Evolutionary conservation across 2,113 vertebrate genomes (phyloP).

Genomic region (Cheirogaleus medius): DNA sequence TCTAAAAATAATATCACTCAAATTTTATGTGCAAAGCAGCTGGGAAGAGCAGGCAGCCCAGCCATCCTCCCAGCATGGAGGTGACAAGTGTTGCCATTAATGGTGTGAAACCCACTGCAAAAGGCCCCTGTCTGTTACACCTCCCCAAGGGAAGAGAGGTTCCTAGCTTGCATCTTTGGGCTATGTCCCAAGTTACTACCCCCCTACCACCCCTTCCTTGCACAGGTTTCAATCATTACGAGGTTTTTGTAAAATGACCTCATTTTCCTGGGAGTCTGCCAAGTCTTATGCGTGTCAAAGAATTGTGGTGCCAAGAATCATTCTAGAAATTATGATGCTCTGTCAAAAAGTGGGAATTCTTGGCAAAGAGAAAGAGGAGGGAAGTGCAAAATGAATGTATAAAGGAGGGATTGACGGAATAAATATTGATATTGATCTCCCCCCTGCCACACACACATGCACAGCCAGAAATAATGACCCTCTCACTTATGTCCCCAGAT

Average conservation of each 20-base stretch:
- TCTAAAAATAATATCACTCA: conserved; percentile 46
- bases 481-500: not conserved
- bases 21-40: conserved; percentile 16
- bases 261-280: conserved; percentile 32
- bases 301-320: not conserved
- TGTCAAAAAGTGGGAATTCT: not conserved
- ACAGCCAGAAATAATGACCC: not conserved
- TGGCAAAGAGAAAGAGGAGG: not conserved
- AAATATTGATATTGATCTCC: not conserved
- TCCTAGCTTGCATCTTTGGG: not conserved
- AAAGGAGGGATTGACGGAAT: not conserved
- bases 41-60: not conserved
- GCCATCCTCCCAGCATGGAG: not conserved
- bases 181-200: not conserved
- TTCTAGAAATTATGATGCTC: not conserved
- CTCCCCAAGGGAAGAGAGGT: not conserved
- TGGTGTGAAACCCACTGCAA: not conserved
- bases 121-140: not conserved
- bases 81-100: not conserved
- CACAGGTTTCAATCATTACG: not conserved
- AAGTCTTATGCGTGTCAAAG: not conserved
- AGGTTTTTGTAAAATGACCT: conserved; percentile 41
- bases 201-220: not conserved
- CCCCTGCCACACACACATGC: not conserved
- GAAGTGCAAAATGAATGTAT: not conserved